phyloP scores from a whole-genome alignment of 2,797 vertebrate genomes.

The Myioborus melanocephalus region DNA sequence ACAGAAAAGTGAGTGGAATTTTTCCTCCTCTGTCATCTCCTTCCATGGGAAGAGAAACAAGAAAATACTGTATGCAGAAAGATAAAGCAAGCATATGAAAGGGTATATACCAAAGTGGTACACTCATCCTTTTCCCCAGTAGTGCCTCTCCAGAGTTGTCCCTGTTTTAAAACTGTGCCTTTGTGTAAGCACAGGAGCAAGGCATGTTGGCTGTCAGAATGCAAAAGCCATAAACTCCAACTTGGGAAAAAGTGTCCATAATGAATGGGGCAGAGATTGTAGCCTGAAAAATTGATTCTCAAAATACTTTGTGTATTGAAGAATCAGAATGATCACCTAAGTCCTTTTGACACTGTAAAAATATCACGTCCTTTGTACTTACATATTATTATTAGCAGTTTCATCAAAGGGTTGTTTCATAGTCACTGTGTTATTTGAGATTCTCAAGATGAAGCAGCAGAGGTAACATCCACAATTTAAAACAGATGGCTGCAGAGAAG shows the following conservation, averaged over 20 bases:
- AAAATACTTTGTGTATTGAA: neutral
- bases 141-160: neutral
- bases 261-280: fast-evolving
- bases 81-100: neutral
- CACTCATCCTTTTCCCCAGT: neutral
- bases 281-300: neutral
- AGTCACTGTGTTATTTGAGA: neutral
- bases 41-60: slow-evolving; percentile 47
- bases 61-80: neutral
- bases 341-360: neutral
- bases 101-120: neutral
- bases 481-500: neutral
- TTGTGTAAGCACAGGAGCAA: neutral
- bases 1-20: neutral
- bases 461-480: neutral
- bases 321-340: neutral
- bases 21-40: neutral
- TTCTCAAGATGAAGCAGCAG: neutral
- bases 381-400: neutral
- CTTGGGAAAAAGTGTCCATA: neutral
- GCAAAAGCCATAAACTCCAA: neutral
- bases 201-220: neutral
- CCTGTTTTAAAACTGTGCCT: neutral
- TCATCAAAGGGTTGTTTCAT: neutral
- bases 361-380: fast-evolving